phyloP scores from a whole-genome alignment of 2,797 vertebrate genomes.

The Sebastes reedi region DNA sequence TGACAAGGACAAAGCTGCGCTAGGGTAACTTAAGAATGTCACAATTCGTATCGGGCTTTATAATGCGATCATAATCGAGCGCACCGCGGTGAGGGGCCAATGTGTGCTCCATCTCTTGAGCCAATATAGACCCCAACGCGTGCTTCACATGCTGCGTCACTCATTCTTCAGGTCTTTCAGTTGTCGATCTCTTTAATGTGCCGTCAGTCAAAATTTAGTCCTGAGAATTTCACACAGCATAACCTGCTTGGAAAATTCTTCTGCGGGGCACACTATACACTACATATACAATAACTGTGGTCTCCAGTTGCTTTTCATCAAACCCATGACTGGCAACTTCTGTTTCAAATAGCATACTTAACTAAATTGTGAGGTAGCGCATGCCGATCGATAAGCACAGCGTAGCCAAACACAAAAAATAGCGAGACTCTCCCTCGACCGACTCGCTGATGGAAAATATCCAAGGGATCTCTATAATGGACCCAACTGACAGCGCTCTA shows the following conservation, averaged over 20 bases:
- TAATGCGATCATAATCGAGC: constrained; percentile 28
- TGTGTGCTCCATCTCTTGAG: constrained; percentile 6
- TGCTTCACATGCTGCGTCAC: constrained; percentile 46
- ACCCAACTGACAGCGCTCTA: constrained; percentile 70
- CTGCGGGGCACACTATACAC: no score
- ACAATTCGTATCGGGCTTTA: constrained; percentile 29
- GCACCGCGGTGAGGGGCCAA: background rate
- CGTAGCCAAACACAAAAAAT: constrained; percentile 27
- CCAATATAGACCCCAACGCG: constrained; percentile 17
- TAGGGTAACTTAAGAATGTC: constrained; percentile 51
- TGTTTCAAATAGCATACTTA: background rate
- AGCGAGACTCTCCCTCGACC: constrained; percentile 37
- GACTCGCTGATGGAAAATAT: constrained; percentile 73
- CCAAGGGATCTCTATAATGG: constrained; percentile 68
- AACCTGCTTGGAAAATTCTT: constrained; percentile 14
- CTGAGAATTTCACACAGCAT: constrained; percentile 16
- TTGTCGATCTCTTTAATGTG: constrained; percentile 43
- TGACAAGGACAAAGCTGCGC: constrained; percentile 56
- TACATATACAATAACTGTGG: background rate
- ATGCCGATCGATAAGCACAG: constrained; percentile 5
- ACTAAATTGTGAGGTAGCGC: background rate
- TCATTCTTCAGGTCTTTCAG: constrained; percentile 37
- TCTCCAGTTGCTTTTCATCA: constrained; percentile 11
- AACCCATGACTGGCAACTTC: constrained; percentile 8
- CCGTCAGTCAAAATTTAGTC: constrained; percentile 44